These are phyloP conservation scores for Poeciliopsis presidionis DNA, from an alignment of 2,797 vertebrate species.

Conservation along the genomic window DNA sequence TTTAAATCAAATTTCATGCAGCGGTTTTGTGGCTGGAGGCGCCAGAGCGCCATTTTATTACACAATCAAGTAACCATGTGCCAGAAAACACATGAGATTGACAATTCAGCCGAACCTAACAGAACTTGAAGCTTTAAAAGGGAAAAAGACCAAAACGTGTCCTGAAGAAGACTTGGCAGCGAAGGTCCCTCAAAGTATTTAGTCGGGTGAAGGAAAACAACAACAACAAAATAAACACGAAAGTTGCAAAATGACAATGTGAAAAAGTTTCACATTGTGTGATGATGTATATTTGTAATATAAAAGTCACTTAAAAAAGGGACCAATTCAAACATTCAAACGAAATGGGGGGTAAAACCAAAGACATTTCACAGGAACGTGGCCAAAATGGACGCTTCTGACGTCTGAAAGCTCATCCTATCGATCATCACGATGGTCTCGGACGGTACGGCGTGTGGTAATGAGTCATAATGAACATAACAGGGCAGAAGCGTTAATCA, in stretches of 20 bases:
- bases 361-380: not conserved
- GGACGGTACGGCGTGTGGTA: slow-evolving; percentile 33
- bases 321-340: not conserved
- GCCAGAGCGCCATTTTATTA: too few species aligned
- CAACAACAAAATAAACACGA: not conserved
- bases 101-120: not conserved
- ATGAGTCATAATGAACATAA: slow-evolving; percentile 62
- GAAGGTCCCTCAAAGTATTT: not conserved
- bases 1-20: too few species aligned
- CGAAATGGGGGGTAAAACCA: not conserved
- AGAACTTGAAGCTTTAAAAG: not conserved
- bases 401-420: slow-evolving; percentile 10
- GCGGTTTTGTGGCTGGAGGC: too few species aligned
- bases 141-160: too few species aligned
- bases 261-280: not conserved
- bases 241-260: not conserved
- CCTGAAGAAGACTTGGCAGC: not conserved
- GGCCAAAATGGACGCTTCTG: not conserved
- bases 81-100: not conserved
- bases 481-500: slow-evolving; percentile 53
- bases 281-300: not conserved
- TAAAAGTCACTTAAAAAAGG: not conserved
- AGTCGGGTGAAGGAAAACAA: not conserved
- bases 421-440: slow-evolving; percentile 25
- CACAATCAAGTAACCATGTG: too few species aligned